Conservation (phyloP, 2,797 vertebrate genomes). For the Acridotheres tristis region DNA sequence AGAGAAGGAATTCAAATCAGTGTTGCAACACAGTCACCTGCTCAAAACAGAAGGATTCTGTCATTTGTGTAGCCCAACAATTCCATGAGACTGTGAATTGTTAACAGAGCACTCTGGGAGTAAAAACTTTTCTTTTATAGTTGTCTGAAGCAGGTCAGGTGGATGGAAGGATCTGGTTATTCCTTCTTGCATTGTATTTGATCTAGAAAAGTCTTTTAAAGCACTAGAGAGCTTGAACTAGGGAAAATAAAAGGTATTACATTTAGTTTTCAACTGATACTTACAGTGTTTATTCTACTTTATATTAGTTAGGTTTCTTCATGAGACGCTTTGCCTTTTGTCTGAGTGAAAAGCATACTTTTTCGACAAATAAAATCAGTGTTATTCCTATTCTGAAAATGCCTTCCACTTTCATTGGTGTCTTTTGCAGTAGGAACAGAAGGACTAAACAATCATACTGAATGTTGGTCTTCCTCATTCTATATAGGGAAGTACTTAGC, state of each 20-base stretch:
- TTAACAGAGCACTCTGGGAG: not conserved
- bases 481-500: not conserved
- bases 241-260: not conserved
- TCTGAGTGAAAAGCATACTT: not conserved
- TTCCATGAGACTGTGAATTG: not conserved
- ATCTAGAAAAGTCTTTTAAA: not conserved
- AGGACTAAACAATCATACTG: not conserved
- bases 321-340: not conserved
- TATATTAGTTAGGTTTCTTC: not conserved
- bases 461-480: not conserved
- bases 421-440: not conserved
- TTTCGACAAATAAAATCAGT: not conserved
- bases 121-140: not conserved
- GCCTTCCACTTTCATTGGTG: not conserved
- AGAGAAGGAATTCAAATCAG: not conserved
- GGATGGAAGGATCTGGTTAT: not conserved
- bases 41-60: not conserved
- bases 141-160: not conserved
- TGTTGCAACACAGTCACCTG: not conserved
- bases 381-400: not conserved
- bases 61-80: not conserved
- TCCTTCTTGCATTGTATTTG: not conserved
- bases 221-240: not conserved
- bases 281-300: not conserved
- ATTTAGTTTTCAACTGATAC: not conserved